These are phyloP conservation scores for Centrocercus urophasianus DNA, from an alignment of 2,113 vertebrate species.

Conservation along the genomic window DNA sequence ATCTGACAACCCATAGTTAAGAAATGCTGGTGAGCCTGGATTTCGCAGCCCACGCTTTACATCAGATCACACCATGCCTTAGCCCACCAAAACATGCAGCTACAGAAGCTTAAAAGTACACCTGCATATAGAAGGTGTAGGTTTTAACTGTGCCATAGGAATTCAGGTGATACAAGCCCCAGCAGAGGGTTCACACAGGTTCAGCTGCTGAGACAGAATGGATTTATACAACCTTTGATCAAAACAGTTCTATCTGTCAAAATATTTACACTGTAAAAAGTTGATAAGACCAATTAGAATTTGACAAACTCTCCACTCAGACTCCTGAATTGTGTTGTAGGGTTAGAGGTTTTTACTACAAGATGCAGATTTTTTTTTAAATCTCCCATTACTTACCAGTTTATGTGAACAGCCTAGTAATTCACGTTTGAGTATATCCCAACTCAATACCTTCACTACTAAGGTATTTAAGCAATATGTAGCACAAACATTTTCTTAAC, in stretches of 20 bases:
- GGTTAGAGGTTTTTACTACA: background rate
- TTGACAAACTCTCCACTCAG: background rate
- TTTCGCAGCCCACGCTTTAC: background rate
- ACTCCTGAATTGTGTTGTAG: background rate
- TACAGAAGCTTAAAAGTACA: background rate
- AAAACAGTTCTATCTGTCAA: slow-evolving; percentile 5
- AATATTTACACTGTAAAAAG: slow-evolving; percentile 1
- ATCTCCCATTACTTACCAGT: background rate
- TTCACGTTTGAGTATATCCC: background rate
- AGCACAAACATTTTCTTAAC: background rate
- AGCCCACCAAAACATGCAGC: background rate
- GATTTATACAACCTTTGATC: slow-evolving; percentile 22
- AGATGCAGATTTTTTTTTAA: too few species aligned
- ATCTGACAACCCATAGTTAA: background rate
- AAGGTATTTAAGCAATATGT: background rate
- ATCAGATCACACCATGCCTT: background rate
- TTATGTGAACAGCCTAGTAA: background rate
- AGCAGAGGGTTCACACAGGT: background rate
- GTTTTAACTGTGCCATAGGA: background rate
- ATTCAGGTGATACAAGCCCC: background rate
- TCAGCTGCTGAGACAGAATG: slow-evolving; percentile 5
- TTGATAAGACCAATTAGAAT: background rate
- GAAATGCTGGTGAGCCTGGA: background rate
- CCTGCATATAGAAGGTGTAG: background rate
- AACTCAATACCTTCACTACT: background rate